A percentile compares a stretch with the other conserved stretches of the same genome.
These are phyloP conservation scores for Serripes groenlandicus DNA, from an alignment of 2,888 invertebrate genomes.

Conservation along the genomic window DNA sequence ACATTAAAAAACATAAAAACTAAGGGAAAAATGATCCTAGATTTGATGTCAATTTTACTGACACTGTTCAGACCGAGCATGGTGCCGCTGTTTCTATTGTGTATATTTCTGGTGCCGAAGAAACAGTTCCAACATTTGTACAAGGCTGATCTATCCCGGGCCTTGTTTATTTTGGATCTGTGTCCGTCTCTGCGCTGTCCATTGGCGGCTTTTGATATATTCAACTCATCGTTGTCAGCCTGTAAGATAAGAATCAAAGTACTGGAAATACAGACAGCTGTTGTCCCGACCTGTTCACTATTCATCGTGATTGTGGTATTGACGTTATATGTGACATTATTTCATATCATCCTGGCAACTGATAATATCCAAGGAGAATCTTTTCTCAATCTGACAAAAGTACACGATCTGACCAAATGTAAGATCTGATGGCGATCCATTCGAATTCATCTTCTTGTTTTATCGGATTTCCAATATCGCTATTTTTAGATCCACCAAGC, in stretches of 20 bases:
- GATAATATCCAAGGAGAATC: too few species aligned
- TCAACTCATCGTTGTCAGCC: neutral
- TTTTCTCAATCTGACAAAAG: too few species aligned
- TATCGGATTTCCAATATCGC: too few species aligned
- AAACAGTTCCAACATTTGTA: constrained; percentile 63
- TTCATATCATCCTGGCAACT: too few species aligned
- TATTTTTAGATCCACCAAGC: too few species aligned
- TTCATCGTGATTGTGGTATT: too few species aligned
- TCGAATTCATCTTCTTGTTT: too few species aligned
- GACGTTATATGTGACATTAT: too few species aligned
- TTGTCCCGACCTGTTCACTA: too few species aligned
- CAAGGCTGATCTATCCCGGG: constrained; percentile 24
- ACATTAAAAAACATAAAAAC: constrained; percentile 95
- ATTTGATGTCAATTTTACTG: constrained; percentile 93
- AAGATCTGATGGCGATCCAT: too few species aligned
- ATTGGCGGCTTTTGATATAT: neutral
- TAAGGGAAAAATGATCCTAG: constrained; percentile 93
- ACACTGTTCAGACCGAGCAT: constrained; percentile 89
- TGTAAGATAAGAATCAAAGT: constrained; percentile 8
- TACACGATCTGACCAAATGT: too few species aligned
- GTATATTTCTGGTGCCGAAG: constrained; percentile 58
- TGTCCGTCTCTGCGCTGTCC: constrained; percentile 28
- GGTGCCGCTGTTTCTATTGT: constrained; percentile 66
- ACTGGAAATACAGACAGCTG: too few species aligned
- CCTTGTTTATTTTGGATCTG: neutral